These are phyloP conservation scores for Aythya baeri DNA, from an alignment of 2,113 vertebrate species.

Conservation along the genomic window DNA sequence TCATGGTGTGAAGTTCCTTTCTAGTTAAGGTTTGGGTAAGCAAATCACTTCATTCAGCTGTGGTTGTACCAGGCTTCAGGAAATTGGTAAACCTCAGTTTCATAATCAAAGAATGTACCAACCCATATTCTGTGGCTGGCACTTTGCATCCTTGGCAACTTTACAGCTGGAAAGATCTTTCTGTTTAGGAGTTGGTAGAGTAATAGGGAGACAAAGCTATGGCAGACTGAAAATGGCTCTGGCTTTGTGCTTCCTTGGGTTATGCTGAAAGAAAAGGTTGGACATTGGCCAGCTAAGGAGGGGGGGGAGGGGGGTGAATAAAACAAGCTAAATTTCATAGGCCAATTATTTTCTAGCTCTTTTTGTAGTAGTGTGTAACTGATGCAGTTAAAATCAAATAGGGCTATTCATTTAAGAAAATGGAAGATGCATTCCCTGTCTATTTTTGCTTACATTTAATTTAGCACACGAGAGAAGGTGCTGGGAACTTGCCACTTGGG, in stretches of 20 bases:
- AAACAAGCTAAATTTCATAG: background rate
- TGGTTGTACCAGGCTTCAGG: background rate
- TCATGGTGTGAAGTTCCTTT: background rate
- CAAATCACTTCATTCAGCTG: background rate
- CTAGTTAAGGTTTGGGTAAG: background rate
- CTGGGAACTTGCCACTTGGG: background rate
- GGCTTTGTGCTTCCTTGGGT: slow-evolving; percentile 5
- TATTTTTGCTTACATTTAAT: background rate
- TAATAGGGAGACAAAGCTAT: slow-evolving; percentile 14
- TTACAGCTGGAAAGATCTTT: slow-evolving; percentile 26
- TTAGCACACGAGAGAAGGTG: background rate
- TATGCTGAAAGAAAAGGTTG: slow-evolving; percentile 22
- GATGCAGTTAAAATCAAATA: background rate
- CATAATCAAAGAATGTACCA: background rate
- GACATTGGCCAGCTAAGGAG: background rate
- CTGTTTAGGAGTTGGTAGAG: background rate
- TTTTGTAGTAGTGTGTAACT: background rate
- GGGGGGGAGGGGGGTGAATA: background rate
- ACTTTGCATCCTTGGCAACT: slow-evolving; percentile 5
- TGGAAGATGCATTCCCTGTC: background rate
- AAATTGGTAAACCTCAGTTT: background rate
- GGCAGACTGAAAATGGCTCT: slow-evolving; percentile 21
- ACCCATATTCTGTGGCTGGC: background rate
- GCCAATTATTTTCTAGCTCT: background rate
- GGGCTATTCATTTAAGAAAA: background rate